These are phyloP conservation scores for Drosophila arizonae DNA, from an alignment of 1,140 invertebrate genomes.

Conservation along the genomic window DNA sequence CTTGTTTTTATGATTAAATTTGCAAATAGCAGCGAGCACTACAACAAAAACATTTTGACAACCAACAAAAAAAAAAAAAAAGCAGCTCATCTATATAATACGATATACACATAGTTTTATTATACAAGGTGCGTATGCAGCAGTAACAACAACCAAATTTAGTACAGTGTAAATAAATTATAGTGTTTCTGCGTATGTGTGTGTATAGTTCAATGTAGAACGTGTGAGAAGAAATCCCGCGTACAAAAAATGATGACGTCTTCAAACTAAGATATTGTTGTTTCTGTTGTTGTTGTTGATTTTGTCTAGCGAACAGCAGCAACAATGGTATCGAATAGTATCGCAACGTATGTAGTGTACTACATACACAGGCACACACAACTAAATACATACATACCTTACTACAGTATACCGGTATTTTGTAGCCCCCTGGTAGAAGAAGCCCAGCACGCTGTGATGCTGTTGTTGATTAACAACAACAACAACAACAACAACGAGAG, in stretches of 20 bases:
- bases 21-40: constrained; percentile 69
- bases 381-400: not conserved
- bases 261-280: constrained; percentile 54
- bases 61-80: constrained; percentile 22
- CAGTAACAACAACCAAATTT: constrained; percentile 40
- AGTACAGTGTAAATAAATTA: constrained; percentile 32
- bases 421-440: constrained; percentile 30
- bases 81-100: constrained; percentile 52
- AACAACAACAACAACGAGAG: too few species aligned
- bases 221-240: constrained; percentile 68
- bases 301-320: constrained; percentile 27
- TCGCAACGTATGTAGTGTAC: constrained; percentile 30
- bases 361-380: not conserved
- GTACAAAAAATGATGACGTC: constrained; percentile 72
- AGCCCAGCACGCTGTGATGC: constrained; percentile 33
- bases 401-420: constrained; percentile 54
- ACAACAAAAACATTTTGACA: constrained; percentile 59
- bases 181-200: constrained; percentile 20
- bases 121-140: constrained; percentile 71
- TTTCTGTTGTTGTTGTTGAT: not conserved
- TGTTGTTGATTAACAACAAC: constrained; percentile 45
- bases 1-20: constrained; percentile 79
- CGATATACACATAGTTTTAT: constrained; percentile 33
- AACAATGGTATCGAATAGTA: constrained; percentile 35
- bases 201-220: constrained; percentile 57